Evolutionary conservation across 2,113 vertebrate genomes (phyloP).

Genomic region (Dasyurus viverrinus): DNA sequence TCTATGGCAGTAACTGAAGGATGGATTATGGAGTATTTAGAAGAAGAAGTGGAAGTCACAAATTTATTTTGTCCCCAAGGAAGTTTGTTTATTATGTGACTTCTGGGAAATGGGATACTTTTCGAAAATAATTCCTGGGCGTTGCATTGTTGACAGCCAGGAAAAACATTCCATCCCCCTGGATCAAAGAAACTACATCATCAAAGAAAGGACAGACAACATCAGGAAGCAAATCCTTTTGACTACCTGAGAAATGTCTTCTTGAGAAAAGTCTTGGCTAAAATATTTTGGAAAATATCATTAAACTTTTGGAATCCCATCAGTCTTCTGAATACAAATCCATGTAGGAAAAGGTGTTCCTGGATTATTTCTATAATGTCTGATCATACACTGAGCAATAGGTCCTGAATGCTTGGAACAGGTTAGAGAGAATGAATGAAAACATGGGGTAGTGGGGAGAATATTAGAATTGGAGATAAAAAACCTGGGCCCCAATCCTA

Average conservation of each 20-base stretch:
- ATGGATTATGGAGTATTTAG: not conserved
- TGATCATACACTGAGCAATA: not conserved
- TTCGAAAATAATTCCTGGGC: conserved; percentile 63
- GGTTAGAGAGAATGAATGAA: not conserved
- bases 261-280: conserved; percentile 59
- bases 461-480: not conserved
- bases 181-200: conserved; percentile 76
- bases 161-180: conserved; percentile 47
- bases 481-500: not conserved
- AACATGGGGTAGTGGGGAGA: not conserved
- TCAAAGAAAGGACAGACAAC: conserved; percentile 71
- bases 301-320: conserved; percentile 42
- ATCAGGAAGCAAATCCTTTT: conserved; percentile 64
- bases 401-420: not conserved
- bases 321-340: conserved; percentile 29
- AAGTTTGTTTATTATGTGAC: conserved; percentile 39
- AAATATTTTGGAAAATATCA: not conserved
- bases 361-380: not conserved
- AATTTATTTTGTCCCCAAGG: conserved; percentile 44
- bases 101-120: conserved; percentile 67
- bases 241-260: conserved; percentile 48
- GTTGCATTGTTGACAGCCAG: conserved; percentile 47
- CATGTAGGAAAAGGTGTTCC: not conserved
- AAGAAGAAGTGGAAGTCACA: conserved; percentile 21
- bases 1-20: not conserved